phyloP scores from a whole-genome alignment of 1,140 invertebrate genomes.

The Diploscapter pachys region DNA sequence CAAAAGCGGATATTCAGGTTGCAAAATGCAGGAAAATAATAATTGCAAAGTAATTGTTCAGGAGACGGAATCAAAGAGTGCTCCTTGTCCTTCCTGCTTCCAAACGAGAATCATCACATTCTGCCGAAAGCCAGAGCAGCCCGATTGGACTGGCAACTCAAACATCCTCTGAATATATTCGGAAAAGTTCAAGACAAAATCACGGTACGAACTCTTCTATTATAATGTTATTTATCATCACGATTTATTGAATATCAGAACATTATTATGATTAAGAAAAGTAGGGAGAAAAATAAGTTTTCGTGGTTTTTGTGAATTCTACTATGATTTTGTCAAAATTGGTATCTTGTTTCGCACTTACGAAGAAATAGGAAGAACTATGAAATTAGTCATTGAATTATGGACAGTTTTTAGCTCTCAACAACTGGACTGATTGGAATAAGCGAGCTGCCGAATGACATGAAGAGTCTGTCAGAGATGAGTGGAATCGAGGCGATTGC shows the following conservation, averaged over 20 bases:
- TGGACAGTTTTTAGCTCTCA: slow-evolving; percentile 45
- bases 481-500: slow-evolving; percentile 48
- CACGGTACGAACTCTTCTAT: slow-evolving; percentile 30
- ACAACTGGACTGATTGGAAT: slow-evolving; percentile 51
- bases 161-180: slow-evolving; percentile 50
- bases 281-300: slow-evolving; percentile 9
- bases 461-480: slow-evolving; percentile 43
- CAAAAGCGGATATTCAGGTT: slow-evolving; percentile 48
- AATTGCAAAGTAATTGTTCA: slow-evolving; percentile 1
- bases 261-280: not conserved
- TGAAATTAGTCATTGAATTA: not conserved
- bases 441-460: slow-evolving; percentile 34
- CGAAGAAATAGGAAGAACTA: no score
- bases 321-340: no score
- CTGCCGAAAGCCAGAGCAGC: slow-evolving; percentile 48
- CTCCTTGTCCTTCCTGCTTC: slow-evolving; percentile 49
- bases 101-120: slow-evolving; percentile 42
- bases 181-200: slow-evolving; percentile 44
- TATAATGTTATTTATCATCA: no score
- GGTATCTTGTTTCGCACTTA: no score
- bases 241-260: no score
- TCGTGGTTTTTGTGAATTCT: no score
- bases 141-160: slow-evolving; percentile 47
- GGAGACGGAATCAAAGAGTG: slow-evolving; percentile 48
- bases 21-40: not conserved